phyloP scores from a whole-genome alignment of 2,888 invertebrate genomes.

The Chrysodeixis includens region DNA sequence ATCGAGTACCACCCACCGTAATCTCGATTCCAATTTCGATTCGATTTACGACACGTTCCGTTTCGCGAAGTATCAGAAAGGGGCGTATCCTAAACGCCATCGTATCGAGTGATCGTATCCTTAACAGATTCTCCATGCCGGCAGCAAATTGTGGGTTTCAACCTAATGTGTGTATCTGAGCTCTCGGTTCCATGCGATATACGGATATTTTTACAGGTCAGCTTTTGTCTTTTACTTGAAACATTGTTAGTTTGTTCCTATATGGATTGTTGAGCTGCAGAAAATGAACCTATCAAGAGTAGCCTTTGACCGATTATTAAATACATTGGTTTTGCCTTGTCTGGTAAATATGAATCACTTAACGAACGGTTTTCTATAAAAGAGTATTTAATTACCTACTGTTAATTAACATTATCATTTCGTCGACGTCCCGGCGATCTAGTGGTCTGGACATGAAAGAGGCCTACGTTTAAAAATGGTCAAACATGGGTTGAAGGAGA shows the following conservation, averaged over 20 bases:
- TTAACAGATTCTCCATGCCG: conserved; percentile 73
- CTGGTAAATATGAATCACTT: no score
- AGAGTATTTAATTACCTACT: no score
- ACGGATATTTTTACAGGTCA: conserved; percentile 32
- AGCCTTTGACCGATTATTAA: no score
- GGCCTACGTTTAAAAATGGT: no score
- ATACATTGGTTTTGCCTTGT: no score
- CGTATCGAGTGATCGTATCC: conserved; percentile 76
- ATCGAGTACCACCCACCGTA: conserved; percentile 59
- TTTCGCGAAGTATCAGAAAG: conserved; percentile 77
- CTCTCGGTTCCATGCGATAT: conserved; percentile 50
- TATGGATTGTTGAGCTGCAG: background rate
- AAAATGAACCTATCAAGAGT: no score
- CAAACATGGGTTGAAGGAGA: no score
- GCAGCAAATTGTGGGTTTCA: conserved; percentile 72
- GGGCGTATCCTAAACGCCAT: conserved; percentile 76
- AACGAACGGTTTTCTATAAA: no score
- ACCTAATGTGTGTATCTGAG: conserved; percentile 72
- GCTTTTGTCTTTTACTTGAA: background rate
- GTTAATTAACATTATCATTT: no score
- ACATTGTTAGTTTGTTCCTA: background rate
- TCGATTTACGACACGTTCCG: conserved; percentile 71
- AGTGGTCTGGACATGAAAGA: no score
- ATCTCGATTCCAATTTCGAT: conserved; percentile 67
- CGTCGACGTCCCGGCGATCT: no score